Base-by-base conservation (phyloP, 92 coral and sea anemone species). In the Porites rus region DNA sequence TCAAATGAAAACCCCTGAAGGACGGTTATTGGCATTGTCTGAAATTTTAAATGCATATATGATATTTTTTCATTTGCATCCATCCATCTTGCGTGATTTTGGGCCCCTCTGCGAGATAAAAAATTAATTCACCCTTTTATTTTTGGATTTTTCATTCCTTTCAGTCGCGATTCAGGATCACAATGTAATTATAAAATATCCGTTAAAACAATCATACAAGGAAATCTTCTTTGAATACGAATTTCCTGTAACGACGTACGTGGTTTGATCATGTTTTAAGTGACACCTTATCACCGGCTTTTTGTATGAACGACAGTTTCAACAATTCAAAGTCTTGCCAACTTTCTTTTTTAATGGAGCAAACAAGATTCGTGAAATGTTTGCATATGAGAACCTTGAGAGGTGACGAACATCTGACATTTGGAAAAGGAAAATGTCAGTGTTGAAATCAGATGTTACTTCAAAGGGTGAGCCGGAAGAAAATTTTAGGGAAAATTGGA, bases 351-450 rank as follows among this genome's bases (percentile, higher is more conserved):
- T 70, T 74, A 83, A 83, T 83, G 87, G 87, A 83, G 60, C 87
- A 83, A 83, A 83, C 80, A 83, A 74, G 87, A 65, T 64, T 61
- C 62, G 79, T 83, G 74, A 83, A 83, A 60, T 83, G 80, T 83
- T 73, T 83, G 72, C 72, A 50, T 38, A 38, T 38, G 78, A 83
- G 50, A 62, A 50, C 52, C 43, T 7, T 61, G 71, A 56, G 13
- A 38, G 46, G 46, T 38, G 46, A 38, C 28, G 70, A 61, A 19
- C 80, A 72, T 21, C 78, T 83, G 87, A 83, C 87, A 81, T 72
- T 21, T 19, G 73, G 74, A 63, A 72, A 74, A 51, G 65, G 62
- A 73, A 83, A 83, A 51, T 83, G 87, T 73, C 87, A 73, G 31
- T 61, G 80, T 51, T 43, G 63, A 74, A 61, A 66, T 83, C 87